Evolutionary conservation across 2,888 invertebrate species (phyloP).

Genomic region (Acronicta aceris): DNA sequence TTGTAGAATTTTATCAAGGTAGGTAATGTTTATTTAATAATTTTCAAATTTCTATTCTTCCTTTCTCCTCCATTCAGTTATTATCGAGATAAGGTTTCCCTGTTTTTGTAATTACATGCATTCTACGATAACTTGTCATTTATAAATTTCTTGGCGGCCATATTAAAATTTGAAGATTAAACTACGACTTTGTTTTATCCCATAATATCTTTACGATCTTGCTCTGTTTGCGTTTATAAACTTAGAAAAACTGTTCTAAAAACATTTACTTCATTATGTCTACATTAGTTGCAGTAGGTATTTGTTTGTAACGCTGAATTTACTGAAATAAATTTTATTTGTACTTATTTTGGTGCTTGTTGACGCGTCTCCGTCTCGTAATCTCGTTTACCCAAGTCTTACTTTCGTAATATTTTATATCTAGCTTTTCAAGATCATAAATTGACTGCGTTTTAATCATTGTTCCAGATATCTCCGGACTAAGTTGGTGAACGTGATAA

Average conservation of each 20-base stretch:
- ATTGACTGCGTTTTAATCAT: conserved; percentile 57
- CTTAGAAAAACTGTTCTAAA: conserved; percentile 14
- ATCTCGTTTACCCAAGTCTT: conserved; percentile 56
- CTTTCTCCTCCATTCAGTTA: conserved; percentile 9
- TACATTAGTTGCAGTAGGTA: conserved; percentile 53
- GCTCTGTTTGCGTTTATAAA: conserved; percentile 39
- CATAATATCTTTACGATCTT: conserved; percentile 72
- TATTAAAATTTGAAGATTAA: conserved; percentile 78
- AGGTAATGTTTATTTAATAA: conserved; percentile 72
- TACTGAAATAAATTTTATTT: conserved; percentile 63
- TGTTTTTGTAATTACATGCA: conserved; percentile 5
- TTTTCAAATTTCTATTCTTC: conserved; percentile 17
- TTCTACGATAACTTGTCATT: conserved; percentile 44
- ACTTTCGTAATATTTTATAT: conserved; percentile 22
- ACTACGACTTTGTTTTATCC: conserved; percentile 74
- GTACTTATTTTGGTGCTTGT: conserved; percentile 72
- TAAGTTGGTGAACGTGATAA: conserved; percentile 87
- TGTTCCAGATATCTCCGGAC: conserved; percentile 86
- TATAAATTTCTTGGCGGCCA: conserved; percentile 76
- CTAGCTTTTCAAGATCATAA: conserved; percentile 31
- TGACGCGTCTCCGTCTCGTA: conserved; percentile 87
- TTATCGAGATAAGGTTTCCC: conserved; percentile 7
- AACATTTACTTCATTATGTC: conserved; percentile 15
- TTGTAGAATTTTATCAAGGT: conserved; percentile 88
- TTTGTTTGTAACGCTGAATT: conserved; percentile 36